Conservation (phyloP, 1,140 invertebrate species). For the Monomorium pharaonis region DNA sequence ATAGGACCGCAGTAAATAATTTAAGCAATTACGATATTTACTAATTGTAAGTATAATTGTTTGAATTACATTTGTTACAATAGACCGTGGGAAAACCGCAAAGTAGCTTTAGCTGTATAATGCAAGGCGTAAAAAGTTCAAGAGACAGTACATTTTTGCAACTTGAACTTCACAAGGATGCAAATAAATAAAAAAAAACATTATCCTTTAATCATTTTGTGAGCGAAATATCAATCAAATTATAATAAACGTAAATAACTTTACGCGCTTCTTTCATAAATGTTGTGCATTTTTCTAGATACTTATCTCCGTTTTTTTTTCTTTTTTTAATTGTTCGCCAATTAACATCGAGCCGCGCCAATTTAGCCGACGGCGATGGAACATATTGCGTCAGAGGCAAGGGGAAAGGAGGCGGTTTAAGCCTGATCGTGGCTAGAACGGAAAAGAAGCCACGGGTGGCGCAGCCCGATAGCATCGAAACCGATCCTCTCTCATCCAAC, state of each 20-base stretch:
- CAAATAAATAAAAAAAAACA: not conserved
- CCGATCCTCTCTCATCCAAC: slow-evolving; percentile 77
- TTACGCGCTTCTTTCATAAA: not conserved
- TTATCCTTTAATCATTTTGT: not conserved
- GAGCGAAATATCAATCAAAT: not conserved
- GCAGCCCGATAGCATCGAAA: slow-evolving; percentile 75
- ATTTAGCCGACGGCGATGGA: slow-evolving; percentile 54
- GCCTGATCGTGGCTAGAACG: slow-evolving; percentile 70
- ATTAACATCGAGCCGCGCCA: slow-evolving; percentile 47
- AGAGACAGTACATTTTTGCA: not conserved
- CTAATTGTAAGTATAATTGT: not conserved
- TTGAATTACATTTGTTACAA: not conserved
- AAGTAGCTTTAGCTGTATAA: not conserved
- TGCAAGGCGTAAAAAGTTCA: not conserved
- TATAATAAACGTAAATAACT: not conserved
- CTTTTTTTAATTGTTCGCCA: slow-evolving; percentile 42
- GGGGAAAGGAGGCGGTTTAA: slow-evolving; percentile 46
- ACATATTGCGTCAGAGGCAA: not conserved
- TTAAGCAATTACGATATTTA: slow-evolving; percentile 18
- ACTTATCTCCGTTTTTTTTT: slow-evolving; percentile 60
- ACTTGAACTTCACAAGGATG: not conserved
- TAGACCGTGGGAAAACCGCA: not conserved
- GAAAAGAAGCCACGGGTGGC: slow-evolving; percentile 79
- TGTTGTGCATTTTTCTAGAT: not conserved
- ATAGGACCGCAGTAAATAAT: slow-evolving; percentile 16